Base-by-base conservation (phyloP, 2,888 invertebrate genomes). In the Tenthredo notha region DNA sequence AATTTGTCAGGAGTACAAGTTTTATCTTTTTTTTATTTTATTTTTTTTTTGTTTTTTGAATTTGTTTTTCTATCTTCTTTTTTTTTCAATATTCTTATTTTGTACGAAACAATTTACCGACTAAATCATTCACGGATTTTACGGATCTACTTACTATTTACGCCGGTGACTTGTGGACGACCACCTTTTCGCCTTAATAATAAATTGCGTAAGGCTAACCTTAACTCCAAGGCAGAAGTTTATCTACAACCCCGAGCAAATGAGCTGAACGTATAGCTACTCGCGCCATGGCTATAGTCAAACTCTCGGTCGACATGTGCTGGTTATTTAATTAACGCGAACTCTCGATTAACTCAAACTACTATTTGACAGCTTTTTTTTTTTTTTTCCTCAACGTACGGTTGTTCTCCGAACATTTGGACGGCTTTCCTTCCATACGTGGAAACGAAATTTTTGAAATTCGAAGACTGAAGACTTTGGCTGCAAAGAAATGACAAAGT, bases 201-300 rank as follows among this genome's bases (percentile, higher is more conserved):
- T 74, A 40, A n/a, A 74, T 74, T 43, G 21, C 7, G 7, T 37
- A 40, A 0, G 21, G 21, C n/a, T 74, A 25, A 74, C 72, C 72
- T 33, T 67, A 67, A 25, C 72, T 21, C 40, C 10, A 43, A 43
- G 72, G 72, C 21, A 74, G 72, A 74, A 74, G 72, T 74, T 74
- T 74, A 43, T 74, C 72, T 74, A 43, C 21, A 74, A 43, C 43
- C 70, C 72, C 43, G 40, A 74, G 72, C 72, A 74, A 74, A 74
- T 74, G 72, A 74, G 72, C 29, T 43, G 72, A 25, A 74, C 43
- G 43, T 72, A 18, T 74, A 74, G 72, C 43, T 43, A 6, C 43
- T 74, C 40, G 40, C 37, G 40, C 9, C 1, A 21, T 74, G 43
- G 21, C 40, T 74, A 43, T 43, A 74, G 15, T 10, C 40, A 25